Conservation (phyloP, 2,113 vertebrate genomes). For the Elanus axillaris region DNA sequence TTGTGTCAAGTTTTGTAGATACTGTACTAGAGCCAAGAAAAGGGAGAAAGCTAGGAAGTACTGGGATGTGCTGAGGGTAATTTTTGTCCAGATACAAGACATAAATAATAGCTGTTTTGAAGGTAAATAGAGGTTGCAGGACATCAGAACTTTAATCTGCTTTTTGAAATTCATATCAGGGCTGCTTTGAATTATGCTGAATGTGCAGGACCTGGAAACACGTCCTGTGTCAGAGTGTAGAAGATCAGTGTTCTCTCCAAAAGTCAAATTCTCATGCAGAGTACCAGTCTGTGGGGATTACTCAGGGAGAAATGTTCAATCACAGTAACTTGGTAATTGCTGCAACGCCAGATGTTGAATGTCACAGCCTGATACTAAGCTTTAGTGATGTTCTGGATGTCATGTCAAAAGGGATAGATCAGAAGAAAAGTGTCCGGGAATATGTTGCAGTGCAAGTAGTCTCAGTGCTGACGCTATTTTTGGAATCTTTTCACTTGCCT, state of each 20-base stretch:
- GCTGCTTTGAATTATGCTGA: not conserved
- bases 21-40: not conserved
- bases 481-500: not conserved
- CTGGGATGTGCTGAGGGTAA: not conserved
- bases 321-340: not conserved
- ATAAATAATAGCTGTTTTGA: not conserved
- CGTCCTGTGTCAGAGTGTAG: fast-evolving
- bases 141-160: not conserved
- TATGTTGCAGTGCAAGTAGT: not conserved
- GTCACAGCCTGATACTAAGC: not conserved
- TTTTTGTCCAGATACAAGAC: not conserved
- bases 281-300: not conserved
- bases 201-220: not conserved
- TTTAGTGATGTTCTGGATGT: not conserved
- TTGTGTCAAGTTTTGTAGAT: not conserved
- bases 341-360: not conserved
- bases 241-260: not conserved
- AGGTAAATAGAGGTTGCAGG: not conserved
- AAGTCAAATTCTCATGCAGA: not conserved
- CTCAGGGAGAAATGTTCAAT: not conserved
- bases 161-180: not conserved
- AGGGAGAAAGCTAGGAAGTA: not conserved
- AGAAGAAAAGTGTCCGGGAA: not conserved
- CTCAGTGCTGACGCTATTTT: not conserved
- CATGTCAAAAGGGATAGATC: not conserved